Conservation (phyloP, 2,797 vertebrate genomes). For the Eulemur albifrons region DNA sequence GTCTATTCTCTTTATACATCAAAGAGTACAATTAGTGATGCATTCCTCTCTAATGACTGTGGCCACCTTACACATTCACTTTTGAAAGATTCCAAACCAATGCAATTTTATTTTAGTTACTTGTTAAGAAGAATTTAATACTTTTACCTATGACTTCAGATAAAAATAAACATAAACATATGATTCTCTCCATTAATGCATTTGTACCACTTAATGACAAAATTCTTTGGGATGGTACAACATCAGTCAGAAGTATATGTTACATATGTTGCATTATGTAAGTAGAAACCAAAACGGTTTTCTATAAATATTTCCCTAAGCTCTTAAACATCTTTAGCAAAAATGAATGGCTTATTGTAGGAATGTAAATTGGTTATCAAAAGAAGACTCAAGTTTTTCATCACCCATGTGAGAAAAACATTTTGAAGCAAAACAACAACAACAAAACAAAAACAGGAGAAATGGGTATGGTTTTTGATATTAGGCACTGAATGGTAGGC, state of each 20-base stretch:
- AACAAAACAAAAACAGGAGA: background rate
- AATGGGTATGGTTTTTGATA: background rate
- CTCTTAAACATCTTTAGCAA: background rate
- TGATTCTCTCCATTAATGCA: background rate
- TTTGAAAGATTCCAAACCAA: conserved; percentile 26
- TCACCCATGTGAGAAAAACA: background rate
- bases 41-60: background rate
- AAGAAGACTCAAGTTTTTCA: conserved; percentile 7
- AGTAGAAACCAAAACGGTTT: conserved; percentile 17
- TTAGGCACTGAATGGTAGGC: background rate
- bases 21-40: background rate
- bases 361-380: background rate
- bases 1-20: background rate
- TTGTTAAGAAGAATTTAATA: background rate
- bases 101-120: conserved; percentile 27
- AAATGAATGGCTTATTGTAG: background rate
- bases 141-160: background rate
- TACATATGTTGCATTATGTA: background rate
- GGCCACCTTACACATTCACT: background rate
- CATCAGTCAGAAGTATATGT: background rate
- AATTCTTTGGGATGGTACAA: background rate
- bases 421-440: background rate
- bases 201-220: background rate
- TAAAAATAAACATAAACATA: background rate
- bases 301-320: background rate